These are phyloP conservation scores for Chrysochloris asiatica DNA, from an alignment of 2,113 vertebrate species.

Conservation along the genomic window DNA sequence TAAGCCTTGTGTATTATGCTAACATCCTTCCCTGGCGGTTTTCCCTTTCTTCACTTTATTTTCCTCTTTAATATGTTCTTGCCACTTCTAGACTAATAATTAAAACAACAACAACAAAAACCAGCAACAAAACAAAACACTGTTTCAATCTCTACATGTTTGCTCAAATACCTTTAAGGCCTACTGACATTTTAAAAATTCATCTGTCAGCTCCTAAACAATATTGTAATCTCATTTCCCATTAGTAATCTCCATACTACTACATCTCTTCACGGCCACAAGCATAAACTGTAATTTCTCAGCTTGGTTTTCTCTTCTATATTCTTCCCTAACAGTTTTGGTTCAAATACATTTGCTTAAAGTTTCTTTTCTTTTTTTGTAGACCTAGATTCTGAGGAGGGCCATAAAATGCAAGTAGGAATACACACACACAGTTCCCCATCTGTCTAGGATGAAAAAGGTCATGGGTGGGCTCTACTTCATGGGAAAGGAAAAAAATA, in stretches of 20 bases:
- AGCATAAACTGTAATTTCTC: background rate
- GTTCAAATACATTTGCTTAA: background rate
- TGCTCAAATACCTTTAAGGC: slow-evolving; percentile 11
- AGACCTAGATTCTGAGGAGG: background rate
- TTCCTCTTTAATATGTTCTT: slow-evolving; percentile 18
- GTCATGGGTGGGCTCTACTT: background rate
- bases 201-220: background rate
- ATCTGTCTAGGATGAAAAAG: background rate
- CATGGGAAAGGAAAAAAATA: background rate
- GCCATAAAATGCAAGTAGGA: background rate
- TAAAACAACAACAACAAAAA: too few species aligned
- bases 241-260: background rate
- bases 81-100: background rate
- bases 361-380: background rate
- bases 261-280: background rate
- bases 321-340: background rate
- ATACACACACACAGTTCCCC: background rate
- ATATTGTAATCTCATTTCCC: background rate
- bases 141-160: background rate
- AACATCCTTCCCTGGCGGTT: background rate
- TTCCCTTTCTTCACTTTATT: slow-evolving; percentile 44
- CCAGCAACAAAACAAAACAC: too few species aligned
- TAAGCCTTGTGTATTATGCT: background rate
- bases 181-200: background rate
- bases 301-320: background rate